Evolutionary conservation across 2,113 vertebrate species (phyloP), one percentile per base, ranked within the genome.

Genomic region (Neolamprologus fasciatus): DNA sequence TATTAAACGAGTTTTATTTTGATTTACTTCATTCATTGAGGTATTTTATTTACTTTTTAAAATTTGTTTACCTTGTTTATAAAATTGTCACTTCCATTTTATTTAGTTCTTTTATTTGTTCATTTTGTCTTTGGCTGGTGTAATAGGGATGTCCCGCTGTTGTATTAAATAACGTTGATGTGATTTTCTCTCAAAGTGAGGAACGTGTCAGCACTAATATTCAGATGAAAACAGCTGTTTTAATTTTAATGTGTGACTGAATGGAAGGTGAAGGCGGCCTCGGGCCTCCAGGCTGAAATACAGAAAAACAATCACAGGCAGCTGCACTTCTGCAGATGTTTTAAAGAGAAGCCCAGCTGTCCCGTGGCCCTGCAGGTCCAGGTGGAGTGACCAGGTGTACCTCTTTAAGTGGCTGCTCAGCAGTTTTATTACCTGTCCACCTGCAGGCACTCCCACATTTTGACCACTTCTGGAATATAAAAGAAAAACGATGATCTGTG

Each of bases 341-440:
- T 68, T n/a, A 66, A 35, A 63, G 58, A 63, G 16, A 35, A 35
- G 33, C 4, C 19, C 0, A 0, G 61, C 1, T 35, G 17, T 66
- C 61, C 61, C 4, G 17, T n/a, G 61, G 61, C 17, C 21, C 13
- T 45, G 13, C 37, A 42, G 21, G 21, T 71, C 35, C 35, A 16
- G 66, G 35, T 14, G 35, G n/a, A 21, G 35, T 68, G n/a, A 4
- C n/a, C 37, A 9, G n/a, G 37, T 45, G 66, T 13, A 2, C 58
- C 31, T n/a, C 63, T 68, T 68, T 68, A 68, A 37, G 35, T 40
- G 11, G 35, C 63, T 68, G 35, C 63, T 13, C 33, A 66, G 31
- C 61, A n/a, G 61, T 35, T 35, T 66, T 35, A 35, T n/a, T 66
- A 66, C 17, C 33, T 2, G 6, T 66, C 31, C 11, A 21, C 35